Conservation (phyloP, 2,113 vertebrate genomes). For the Onychostruthus taczanowskii region DNA sequence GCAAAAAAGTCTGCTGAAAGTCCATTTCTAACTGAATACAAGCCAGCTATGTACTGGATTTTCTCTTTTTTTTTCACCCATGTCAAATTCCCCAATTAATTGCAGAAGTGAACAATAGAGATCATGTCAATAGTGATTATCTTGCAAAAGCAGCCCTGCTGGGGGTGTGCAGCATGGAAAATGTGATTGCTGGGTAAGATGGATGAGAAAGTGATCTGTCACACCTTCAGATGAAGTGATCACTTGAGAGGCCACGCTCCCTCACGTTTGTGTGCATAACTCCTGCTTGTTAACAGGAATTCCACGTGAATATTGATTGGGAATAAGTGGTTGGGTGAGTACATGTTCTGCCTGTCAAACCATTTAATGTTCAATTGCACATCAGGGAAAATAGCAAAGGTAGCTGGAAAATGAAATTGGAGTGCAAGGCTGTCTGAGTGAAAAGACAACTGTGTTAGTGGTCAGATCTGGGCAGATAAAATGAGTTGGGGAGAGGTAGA, state of each 20-base stretch:
- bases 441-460: background rate
- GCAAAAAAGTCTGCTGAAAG: background rate
- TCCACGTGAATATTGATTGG: conserved; percentile 16
- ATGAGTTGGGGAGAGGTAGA: background rate
- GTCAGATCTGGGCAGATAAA: background rate
- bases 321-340: conserved; percentile 12
- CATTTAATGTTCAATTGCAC: conserved; percentile 27
- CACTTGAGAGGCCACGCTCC: background rate
- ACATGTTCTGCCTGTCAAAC: conserved; percentile 16
- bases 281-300: conserved; percentile 30
- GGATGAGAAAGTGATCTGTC: background rate
- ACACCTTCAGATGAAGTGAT: background rate
- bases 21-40: background rate
- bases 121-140: background rate
- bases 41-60: background rate
- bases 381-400: background rate
- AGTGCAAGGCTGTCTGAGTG: accelerated
- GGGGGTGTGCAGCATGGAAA: background rate
- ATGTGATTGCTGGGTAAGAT: background rate
- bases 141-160: background rate
- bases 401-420: background rate
- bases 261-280: background rate
- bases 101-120: background rate
- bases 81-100: background rate
- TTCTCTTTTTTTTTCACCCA: background rate